Conservation (phyloP, 2,888 invertebrate genomes). For the Limnephilus marmoratus region DNA sequence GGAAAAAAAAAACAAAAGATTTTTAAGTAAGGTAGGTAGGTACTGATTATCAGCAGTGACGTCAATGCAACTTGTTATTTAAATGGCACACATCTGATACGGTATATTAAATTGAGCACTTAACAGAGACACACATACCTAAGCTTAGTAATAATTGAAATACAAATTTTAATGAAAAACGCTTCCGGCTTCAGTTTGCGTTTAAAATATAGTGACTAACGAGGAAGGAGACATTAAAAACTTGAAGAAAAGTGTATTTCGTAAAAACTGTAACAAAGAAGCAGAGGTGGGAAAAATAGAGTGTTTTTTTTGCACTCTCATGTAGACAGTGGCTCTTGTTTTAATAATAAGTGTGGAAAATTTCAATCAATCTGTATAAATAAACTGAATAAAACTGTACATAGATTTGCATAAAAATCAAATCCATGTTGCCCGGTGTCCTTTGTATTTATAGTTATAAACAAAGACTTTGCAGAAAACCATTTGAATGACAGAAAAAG, state of each 20-base stretch:
- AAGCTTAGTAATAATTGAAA: not conserved
- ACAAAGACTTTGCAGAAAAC: not conserved
- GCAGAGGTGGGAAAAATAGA: not conserved
- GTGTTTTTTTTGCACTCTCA: too few relatives aligned
- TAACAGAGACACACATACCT: not conserved
- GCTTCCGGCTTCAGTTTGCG: too few relatives aligned
- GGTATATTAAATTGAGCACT: not conserved
- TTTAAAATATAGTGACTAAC: too few relatives aligned
- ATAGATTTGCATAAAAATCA: too few relatives aligned
- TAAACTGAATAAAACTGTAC: too few relatives aligned
- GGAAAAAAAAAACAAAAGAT: not conserved
- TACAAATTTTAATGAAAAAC: not conserved
- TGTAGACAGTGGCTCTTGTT: too few relatives aligned
- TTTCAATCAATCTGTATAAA: too few relatives aligned
- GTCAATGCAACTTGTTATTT: not conserved
- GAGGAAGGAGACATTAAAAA: too few relatives aligned
- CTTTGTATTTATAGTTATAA: too few relatives aligned
- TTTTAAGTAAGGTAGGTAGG: not conserved
- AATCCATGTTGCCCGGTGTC: too few relatives aligned
- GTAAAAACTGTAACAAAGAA: not conserved
- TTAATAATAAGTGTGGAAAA: too few relatives aligned
- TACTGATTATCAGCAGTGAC: not conserved
- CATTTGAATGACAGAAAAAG: not conserved
- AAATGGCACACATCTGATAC: constrained; percentile 2
- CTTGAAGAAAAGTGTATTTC: not conserved